Percentiles rank a stretch among this genome's conserved stretches.
These are phyloP conservation scores for Mythimna ferrago DNA, from an alignment of 2,888 invertebrate genomes.

Conservation along the genomic window DNA sequence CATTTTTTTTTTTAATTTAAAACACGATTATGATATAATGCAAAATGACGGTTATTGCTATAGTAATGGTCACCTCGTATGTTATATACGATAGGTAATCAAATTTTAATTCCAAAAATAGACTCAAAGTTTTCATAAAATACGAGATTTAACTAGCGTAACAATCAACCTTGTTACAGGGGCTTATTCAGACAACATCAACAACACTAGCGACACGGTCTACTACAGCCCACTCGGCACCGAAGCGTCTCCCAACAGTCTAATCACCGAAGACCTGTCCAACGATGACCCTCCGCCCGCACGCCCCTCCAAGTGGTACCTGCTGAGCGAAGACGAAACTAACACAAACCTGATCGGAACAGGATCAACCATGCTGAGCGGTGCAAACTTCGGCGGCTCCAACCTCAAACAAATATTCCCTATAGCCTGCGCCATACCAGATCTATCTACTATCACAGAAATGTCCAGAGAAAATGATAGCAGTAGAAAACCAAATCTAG, in stretches of 20 bases:
- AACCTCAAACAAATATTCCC: conserved; percentile 83
- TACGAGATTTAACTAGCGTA: not conserved
- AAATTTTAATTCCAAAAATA: not conserved
- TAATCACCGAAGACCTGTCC: conserved; percentile 84
- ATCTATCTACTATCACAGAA: conserved; percentile 86
- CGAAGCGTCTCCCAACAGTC: conserved; percentile 71
- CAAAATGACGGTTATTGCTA: not conserved
- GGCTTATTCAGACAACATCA: conserved; percentile 50
- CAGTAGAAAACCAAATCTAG: conserved; percentile 68
- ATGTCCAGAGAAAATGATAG: conserved; percentile 78
- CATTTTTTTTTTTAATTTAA: no score
- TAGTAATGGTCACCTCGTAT: not conserved
- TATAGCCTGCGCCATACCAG: conserved; percentile 80
- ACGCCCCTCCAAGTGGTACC: conserved; percentile 76
- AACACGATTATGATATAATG: no score
- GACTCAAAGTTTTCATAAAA: not conserved
- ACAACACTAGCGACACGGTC: conserved; percentile 57
- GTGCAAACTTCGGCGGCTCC: conserved; percentile 70
- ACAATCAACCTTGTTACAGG: conserved; percentile 40
- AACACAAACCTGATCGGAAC: conserved; percentile 64
- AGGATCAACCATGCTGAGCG: conserved; percentile 43
- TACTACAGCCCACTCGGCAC: conserved; percentile 65
- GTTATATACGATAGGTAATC: not conserved
- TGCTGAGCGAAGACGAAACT: conserved; percentile 83
- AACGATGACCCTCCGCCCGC: conserved; percentile 62